These are phyloP conservation scores for Apis florea DNA, from an alignment of 1,140 invertebrate genomes.

Conservation along the genomic window DNA sequence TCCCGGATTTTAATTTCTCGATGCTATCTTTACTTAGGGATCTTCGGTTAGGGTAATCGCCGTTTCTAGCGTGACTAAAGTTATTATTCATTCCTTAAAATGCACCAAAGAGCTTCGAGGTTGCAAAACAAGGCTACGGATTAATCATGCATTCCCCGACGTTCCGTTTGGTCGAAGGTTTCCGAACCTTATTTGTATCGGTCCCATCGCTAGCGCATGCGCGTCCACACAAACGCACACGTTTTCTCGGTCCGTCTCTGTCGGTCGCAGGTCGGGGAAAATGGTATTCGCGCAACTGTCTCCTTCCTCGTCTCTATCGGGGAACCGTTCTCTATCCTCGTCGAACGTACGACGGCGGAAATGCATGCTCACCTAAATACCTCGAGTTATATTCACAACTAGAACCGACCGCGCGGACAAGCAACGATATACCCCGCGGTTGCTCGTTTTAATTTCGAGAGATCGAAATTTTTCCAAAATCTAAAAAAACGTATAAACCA, in stretches of 20 bases:
- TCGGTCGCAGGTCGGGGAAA: not conserved
- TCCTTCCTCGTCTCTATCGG: slow-evolving; percentile 31
- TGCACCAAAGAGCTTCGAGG: not conserved
- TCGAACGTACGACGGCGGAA: slow-evolving; percentile 59
- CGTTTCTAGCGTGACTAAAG: not conserved
- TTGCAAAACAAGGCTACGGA: not conserved
- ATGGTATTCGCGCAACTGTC: slow-evolving; percentile 7
- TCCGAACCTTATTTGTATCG: not conserved
- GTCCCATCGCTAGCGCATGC: slow-evolving; percentile 34
- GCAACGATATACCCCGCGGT: slow-evolving; percentile 15
- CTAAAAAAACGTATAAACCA: too few relatives aligned
- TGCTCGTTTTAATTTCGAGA: too few relatives aligned
- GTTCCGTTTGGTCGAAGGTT: slow-evolving; percentile 16
- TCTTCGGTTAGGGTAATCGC: not conserved
- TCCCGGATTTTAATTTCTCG: not conserved
- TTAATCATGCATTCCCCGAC: slow-evolving; percentile 7
- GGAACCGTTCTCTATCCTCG: slow-evolving; percentile 11
- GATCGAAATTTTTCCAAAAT: not conserved
- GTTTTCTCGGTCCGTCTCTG: not conserved
- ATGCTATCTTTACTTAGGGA: too few relatives aligned
- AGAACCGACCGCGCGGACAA: slow-evolving; percentile 11
- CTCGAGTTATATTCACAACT: slow-evolving; percentile 63
- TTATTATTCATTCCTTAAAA: not conserved
- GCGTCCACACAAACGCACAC: not conserved
- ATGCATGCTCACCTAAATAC: slow-evolving; percentile 71